A percentile compares a stretch with the other conserved stretches of the same genome.
Evolutionary conservation across 2,888 invertebrate genomes (phyloP).

Genomic region (Megastigmus dorsalis): DNA sequence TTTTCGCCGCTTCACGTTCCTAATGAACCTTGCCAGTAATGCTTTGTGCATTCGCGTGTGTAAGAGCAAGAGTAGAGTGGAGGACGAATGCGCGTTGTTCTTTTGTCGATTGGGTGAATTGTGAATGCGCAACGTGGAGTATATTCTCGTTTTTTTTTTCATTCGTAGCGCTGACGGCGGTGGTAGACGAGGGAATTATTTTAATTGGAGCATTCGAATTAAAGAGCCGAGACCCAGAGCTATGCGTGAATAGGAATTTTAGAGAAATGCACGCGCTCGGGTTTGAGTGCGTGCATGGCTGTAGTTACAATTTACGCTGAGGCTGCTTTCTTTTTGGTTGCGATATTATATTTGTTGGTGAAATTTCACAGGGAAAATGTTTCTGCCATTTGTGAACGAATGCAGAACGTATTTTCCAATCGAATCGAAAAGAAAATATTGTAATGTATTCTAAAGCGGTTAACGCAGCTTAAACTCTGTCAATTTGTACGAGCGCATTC

Average conservation of each 20-base stretch:
- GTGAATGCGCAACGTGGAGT: not conserved
- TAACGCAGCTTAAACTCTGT: not conserved
- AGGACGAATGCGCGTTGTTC: slow-evolving; percentile 10
- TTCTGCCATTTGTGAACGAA: not conserved
- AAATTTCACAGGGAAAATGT: not conserved
- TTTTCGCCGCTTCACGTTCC: not conserved
- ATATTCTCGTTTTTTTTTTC: not conserved
- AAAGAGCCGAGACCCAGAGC: too few relatives aligned
- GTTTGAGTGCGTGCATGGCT: not conserved
- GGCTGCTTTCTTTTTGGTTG: too few relatives aligned
- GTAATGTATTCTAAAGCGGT: not conserved
- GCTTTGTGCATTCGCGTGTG: not conserved
- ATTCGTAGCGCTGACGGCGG: not conserved
- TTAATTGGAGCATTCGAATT: slow-evolving; percentile 11
- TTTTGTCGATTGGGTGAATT: slow-evolving; percentile 23
- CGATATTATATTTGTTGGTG: too few relatives aligned
- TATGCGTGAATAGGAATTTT: slow-evolving; percentile 1
- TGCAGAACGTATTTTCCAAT: not conserved
- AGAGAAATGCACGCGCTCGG: too few relatives aligned
- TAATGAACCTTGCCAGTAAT: slow-evolving; percentile 9
- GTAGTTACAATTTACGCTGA: too few relatives aligned
- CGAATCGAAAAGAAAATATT: not conserved
- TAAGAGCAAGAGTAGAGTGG: not conserved
- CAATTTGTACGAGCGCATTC: not conserved
- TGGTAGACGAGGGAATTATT: not conserved